Evolutionary conservation across 1,140 invertebrate genomes (phyloP), one percentile per base, ranked within the genome.

Genomic region (Orius insidiosus): DNA sequence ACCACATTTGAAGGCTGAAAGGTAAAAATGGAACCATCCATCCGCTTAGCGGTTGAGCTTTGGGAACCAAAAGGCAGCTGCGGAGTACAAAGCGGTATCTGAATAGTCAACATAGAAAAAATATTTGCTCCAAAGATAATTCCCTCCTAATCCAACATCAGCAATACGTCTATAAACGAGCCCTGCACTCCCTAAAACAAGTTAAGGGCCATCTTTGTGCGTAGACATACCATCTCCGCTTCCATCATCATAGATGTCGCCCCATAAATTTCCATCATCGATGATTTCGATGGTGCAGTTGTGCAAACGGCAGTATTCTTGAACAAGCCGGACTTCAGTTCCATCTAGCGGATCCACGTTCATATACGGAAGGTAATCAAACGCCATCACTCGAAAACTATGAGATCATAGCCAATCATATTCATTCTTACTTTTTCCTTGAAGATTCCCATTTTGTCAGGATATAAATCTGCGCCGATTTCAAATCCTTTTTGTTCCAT

Each of bases 61-160:
- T 65, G 31, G 72, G 72, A 6, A 66, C 68, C 39, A 75, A 57
- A 54, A 69, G 70, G 71, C 73, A 13, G 74, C 51, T 24, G 44
- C 37, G 50, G 62, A 24, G 7, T 24, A 24, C 24, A 24, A 24
- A 4, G 24, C 24, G 3, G 24, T 24, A 24, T 24, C 7, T 7
- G 71, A 67, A 48, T 71, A 65, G 55, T 74, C 72, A 51, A 75
- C 54, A 47, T 58, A 68, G 31, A 56, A 46, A 53, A 63, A 72
- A 57, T 64, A 64, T 53, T 67, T 62, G 52, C 66, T 68, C 72
- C 72, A 75, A 5, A 68, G 66, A 58, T 72, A 75, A 2, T 74
- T 55, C 30, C 70, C 70, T 52, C 60, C 69, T 68, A 68, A 65
- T 30, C 70, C 72, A 38, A 74, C 49, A 57, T 74, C 71, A 13